Percentiles rank a stretch among this genome's conserved stretches.
These are phyloP conservation scores for Resseliella maxima DNA, from an alignment of 2,888 invertebrate species.

Conservation along the genomic window DNA sequence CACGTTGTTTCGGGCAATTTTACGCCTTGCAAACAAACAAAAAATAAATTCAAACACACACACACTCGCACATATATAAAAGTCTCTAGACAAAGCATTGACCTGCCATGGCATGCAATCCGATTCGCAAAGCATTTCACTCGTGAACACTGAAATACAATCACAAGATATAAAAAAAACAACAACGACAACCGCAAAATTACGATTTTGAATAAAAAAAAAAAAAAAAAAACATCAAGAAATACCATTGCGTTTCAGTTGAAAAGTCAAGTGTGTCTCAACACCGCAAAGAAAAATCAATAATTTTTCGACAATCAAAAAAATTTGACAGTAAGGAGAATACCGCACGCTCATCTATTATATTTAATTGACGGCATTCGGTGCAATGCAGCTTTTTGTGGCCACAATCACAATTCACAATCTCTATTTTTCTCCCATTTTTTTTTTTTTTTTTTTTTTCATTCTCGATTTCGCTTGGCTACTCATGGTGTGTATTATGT, in stretches of 20 bases:
- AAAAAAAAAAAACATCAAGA: not conserved
- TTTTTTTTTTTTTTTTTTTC: not conserved
- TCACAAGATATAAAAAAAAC: not conserved
- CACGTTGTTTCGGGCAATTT: not conserved
- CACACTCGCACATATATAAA: too few relatives aligned
- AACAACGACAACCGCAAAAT: not conserved
- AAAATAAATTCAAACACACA: not conserved
- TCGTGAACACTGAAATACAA: slow-evolving; percentile 15
- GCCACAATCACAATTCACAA: slow-evolving; percentile 9
- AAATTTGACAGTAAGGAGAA: not conserved
- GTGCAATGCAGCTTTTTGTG: slow-evolving; percentile 34
- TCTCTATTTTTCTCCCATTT: not conserved
- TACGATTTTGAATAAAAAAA: not conserved
- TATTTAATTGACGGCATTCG: slow-evolving; percentile 21
- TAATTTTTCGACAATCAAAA: not conserved
- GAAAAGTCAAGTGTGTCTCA: too few relatives aligned
- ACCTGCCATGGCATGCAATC: not conserved
- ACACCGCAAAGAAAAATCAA: slow-evolving; percentile 27
- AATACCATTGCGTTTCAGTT: too few relatives aligned
- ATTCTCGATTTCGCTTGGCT: not conserved
- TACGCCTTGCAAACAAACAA: not conserved
- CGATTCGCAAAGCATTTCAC: not conserved
- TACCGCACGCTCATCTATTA: not conserved
- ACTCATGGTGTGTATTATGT: too few relatives aligned
- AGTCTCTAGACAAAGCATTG: not conserved